Base-by-base conservation (phyloP, 2,797 vertebrate genomes). In the Danio jaintianensis region DNA sequence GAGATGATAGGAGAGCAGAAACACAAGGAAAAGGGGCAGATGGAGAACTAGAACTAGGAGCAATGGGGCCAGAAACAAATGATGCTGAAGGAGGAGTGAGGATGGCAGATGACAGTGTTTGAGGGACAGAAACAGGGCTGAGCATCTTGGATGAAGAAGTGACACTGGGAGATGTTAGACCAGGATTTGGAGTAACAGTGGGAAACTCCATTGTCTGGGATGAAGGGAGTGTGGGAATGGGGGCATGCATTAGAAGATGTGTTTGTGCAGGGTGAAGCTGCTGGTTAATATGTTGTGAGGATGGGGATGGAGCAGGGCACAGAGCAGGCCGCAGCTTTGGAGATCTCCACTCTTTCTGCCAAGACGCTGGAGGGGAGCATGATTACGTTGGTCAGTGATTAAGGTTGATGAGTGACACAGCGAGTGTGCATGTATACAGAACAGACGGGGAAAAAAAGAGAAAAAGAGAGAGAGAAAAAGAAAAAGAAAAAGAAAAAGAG, bases 331-430 rank as follows among this genome's bases (percentile, higher is more conserved):
- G 91, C 66, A 78, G 84, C 83, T 90, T 92, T 48, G 91, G 92
- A 73, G 92, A 84, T 75, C 87, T 91, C 94, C 94, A 95, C 80
- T 95, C 93, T 69, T 82, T 93, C 83, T 94, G 93, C 94, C 94
- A 95, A 55, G 90, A 86, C 72, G 91, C 93, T 95, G 86, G 52
- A 43, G 13, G 53, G 59, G 16, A 62, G 45, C 48, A 77, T 16
- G 29, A 29, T 29, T 29, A 1, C 3, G 29, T 29, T 29, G 22
- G 29, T 3, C 42, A 22, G 58, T 29, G 36, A 66, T 53, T 29
- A 36, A 48, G 48, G 55, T 58, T 52, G 36, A 38, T 64, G 36
- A 71, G 48, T 56, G 38, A 38, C 13, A 0, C n/a, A 36, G 15
- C 50, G 55, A 67, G 15, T 29, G 29, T 45, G 18, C 6, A 58